These are phyloP conservation scores for Calliphora vicina DNA, from an alignment of 1,140 invertebrate species.

Conservation along the genomic window DNA sequence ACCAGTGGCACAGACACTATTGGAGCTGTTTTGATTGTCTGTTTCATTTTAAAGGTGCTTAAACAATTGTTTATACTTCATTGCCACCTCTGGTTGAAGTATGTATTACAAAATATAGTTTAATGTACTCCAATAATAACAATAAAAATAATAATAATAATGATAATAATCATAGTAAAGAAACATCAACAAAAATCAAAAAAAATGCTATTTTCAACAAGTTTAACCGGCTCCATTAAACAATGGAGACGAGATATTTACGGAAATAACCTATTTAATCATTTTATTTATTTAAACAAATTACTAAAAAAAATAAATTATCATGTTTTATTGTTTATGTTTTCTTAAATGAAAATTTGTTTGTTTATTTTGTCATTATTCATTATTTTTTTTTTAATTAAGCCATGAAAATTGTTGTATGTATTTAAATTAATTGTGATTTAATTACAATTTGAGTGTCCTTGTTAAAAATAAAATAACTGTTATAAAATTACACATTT, in stretches of 20 bases:
- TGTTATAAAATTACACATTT: no score
- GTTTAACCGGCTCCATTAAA: conserved; percentile 29
- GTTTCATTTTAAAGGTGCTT: conserved; percentile 7
- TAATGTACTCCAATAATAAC: conserved; percentile 18
- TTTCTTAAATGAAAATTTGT: no score
- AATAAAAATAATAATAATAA: background rate
- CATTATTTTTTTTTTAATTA: no score
- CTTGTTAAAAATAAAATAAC: no score
- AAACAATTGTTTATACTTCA: conserved; percentile 29
- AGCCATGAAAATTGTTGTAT: no score
- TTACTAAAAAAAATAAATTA: no score
- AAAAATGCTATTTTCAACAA: conserved; percentile 19
- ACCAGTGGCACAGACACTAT: conserved; percentile 46
- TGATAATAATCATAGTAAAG: background rate
- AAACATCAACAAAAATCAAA: background rate
- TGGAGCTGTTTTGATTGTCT: background rate
- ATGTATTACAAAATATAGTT: conserved; percentile 28
- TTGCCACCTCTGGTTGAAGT: conserved; percentile 1
- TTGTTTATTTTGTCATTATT: no score
- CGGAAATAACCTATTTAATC: conserved; percentile 30
- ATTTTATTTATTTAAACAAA: background rate
- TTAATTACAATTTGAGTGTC: no score
- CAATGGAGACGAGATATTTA: background rate
- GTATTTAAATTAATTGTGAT: no score
- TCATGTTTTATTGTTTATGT: no score